These are phyloP conservation scores for Pollenia labialis DNA, from an alignment of 2,888 invertebrate genomes.

Conservation along the genomic window DNA sequence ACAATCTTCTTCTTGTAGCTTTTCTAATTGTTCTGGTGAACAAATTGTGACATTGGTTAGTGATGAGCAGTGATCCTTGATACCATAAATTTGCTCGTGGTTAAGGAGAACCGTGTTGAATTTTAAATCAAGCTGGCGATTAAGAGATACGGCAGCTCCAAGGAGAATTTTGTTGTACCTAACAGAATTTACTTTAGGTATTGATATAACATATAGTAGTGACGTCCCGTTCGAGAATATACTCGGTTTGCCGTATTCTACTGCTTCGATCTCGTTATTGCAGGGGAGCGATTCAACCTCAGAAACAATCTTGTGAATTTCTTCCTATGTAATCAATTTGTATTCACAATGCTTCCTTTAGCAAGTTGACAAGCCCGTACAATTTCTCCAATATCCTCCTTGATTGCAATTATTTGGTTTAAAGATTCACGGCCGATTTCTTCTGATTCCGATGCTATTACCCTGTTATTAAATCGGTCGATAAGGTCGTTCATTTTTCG, in stretches of 20 bases:
- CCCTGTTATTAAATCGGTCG: background rate
- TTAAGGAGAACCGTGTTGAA: background rate
- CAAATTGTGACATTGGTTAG: too few relatives aligned
- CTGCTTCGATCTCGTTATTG: conserved; percentile 11
- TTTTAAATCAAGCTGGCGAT: background rate
- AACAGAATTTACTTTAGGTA: background rate
- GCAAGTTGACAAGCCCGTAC: background rate
- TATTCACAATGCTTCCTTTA: conserved; percentile 7
- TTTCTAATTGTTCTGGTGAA: background rate
- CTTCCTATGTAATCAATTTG: conserved; percentile 2
- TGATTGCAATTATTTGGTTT: background rate
- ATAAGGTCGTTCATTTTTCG: background rate
- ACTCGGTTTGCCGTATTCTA: conserved; percentile 9
- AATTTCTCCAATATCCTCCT: conserved; percentile 14
- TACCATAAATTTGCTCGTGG: conserved; percentile 1
- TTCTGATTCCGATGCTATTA: background rate
- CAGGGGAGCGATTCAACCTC: conserved; percentile 15
- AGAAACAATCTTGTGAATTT: conserved; percentile 4
- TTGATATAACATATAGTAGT: background rate
- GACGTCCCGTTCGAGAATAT: conserved; percentile 19
- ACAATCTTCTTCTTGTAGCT: background rate
- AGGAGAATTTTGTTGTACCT: conserved; percentile 4
- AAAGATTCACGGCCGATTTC: background rate
- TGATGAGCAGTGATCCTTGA: background rate
- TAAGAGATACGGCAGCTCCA: background rate